Evolutionary conservation across 1,140 invertebrate species (phyloP), one percentile per base, ranked within the genome.

Genomic region (Drosophila ironensis): DNA sequence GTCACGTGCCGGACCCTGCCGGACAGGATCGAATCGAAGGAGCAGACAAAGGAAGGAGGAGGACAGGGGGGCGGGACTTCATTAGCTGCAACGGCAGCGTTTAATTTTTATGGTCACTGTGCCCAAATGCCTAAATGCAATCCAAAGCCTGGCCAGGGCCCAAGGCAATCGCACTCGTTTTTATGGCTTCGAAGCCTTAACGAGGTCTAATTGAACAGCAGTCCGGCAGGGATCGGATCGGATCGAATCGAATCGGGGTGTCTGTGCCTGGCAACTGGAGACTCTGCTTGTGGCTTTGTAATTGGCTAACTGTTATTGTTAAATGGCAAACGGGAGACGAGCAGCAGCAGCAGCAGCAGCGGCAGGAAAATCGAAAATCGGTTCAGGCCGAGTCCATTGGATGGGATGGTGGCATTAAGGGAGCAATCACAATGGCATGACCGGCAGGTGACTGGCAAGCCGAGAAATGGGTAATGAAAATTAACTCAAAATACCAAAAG

Each of bases 101-200:
- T 82, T 82, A 82, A 78, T 84, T 86, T 86, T 82, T 59, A 82
- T 78, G 69, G 41, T 48, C 74, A 38, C 11, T 84, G 46, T 74
- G 80, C 78, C 78, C 74, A 86, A 86, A 84, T 86, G 78, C 78
- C 78, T 78, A 86, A 86, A 84, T 86, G 78, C 78, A 82, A 66
- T 73, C 53, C 38, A 50, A 61, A 20, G 33, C 28, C 42, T n/a
- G 19, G 12, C 40, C 40, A 19, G 14, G 9, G 12, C 19, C 9
- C 11, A 37, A n/a, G 59, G 28, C 67, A 72, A 72, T 61, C 33
- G 73, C 45, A 14, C 37, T 59, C 53, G 72, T 53, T 84, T 86
- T 86, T 78, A 86, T 84, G 80, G 80, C 73, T 70, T 78, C 74
- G 69, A 78, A 73, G 42, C 63, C 54, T 53, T 78, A 86, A 82